Percentiles rank a stretch among this genome's conserved stretches.
These are phyloP conservation scores for Epirrita christyi DNA, from an alignment of 2,888 invertebrate genomes.

Conservation along the genomic window DNA sequence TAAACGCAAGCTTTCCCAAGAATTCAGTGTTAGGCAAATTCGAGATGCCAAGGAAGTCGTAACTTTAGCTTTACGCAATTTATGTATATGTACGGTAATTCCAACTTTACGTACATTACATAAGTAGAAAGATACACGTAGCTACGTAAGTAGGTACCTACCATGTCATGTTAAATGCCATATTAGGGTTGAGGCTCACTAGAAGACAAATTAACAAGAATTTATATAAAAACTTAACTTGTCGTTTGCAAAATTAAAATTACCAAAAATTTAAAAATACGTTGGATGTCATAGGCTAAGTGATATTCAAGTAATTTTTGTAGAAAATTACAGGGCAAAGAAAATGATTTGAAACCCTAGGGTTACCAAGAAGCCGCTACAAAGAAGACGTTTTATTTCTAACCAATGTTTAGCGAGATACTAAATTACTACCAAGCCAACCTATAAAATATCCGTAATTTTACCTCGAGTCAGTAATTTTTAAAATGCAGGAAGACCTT, in stretches of 20 bases:
- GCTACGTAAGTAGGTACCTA: background rate
- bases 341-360: background rate
- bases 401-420: conserved; percentile 10
- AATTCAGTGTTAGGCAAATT: conserved; percentile 23
- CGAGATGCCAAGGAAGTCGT: conserved; percentile 22
- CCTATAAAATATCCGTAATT: conserved; percentile 17
- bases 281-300: no score
- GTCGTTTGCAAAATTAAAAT: no score
- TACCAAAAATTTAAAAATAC: no score
- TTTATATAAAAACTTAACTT: no score
- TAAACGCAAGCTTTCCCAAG: conserved; percentile 19
- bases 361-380: background rate
- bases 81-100: conserved; percentile 22
- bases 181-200: background rate
- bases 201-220: no score
- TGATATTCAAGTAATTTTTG: background rate
- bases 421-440: conserved; percentile 12
- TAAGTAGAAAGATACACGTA: background rate
- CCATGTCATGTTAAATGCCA: background rate
- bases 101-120: background rate
- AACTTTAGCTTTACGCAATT: conserved; percentile 12
- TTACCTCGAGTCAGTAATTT: conserved; percentile 27
- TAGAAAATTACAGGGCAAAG: background rate
- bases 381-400: conserved; percentile 22
- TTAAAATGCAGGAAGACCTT: conserved; percentile 25